phyloP scores from a whole-genome alignment of 2,797 vertebrate species.

The Oceanodroma leucorhoa region DNA sequence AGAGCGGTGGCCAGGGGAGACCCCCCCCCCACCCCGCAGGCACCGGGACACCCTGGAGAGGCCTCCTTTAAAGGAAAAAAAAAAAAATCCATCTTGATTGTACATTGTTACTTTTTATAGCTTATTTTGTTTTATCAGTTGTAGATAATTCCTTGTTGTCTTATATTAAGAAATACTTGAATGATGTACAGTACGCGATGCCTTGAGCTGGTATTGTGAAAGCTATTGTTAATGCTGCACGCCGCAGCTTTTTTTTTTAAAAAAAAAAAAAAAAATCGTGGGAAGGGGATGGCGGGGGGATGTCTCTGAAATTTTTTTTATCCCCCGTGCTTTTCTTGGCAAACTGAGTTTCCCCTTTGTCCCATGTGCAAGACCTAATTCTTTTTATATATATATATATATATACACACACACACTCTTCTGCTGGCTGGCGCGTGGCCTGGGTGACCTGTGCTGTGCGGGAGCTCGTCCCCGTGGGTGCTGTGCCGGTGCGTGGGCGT shows the following conservation, averaged over 20 bases:
- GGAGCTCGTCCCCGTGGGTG: background rate
- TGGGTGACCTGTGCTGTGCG: background rate
- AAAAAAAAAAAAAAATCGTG: background rate
- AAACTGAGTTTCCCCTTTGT: background rate
- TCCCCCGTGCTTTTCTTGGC: background rate
- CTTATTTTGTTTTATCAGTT: constrained; percentile 43
- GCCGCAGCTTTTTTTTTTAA: background rate
- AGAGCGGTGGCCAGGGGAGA: background rate
- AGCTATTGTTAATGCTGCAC: constrained; percentile 2
- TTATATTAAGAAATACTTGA: constrained; percentile 79
- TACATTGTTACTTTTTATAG: constrained; percentile 43
- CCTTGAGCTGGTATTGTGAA: constrained; percentile 47
- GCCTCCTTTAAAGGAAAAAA: background rate
- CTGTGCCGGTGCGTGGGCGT: background rate
- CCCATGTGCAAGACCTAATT: background rate
- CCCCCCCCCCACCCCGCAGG: accelerated
- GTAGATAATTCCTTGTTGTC: constrained; percentile 69
- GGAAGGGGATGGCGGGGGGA: background rate
- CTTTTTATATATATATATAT: background rate
- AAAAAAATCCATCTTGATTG: constrained; percentile 44
- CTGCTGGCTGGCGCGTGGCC: background rate
- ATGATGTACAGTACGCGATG: constrained; percentile 51
- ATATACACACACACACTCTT: background rate
- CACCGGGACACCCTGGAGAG: background rate
- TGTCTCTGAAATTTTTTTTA: background rate